phyloP scores from a whole-genome alignment of 53 echinoderm and acorn worm genomes.

The Luidia sarsii region DNA sequence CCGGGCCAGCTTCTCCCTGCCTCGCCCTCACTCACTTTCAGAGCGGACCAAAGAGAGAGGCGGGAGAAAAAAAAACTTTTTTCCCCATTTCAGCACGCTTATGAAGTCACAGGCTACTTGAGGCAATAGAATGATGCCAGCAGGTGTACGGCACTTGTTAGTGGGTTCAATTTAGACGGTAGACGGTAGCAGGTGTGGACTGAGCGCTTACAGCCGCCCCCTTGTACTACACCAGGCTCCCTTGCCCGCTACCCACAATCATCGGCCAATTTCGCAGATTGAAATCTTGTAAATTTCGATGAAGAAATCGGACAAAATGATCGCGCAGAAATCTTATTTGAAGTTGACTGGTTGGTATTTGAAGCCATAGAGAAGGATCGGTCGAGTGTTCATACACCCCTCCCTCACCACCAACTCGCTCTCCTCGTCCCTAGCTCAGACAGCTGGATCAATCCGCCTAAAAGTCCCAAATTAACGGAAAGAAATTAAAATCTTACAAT shows the following conservation, averaged over 20 bases:
- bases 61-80: constrained; percentile 19
- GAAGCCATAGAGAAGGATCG: background rate
- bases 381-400: constrained; percentile 13
- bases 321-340: constrained; percentile 29
- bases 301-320: constrained; percentile 44
- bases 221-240: too few relatives aligned
- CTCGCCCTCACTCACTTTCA: background rate
- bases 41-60: background rate
- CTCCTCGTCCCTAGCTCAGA: background rate
- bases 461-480: constrained; percentile 14
- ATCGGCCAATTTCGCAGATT: constrained; percentile 38
- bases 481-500: constrained; percentile 57
- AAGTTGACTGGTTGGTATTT: constrained; percentile 8
- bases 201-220: background rate
- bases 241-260: constrained; percentile 25
- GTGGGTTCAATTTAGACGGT: constrained; percentile 29
- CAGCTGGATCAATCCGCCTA: constrained; percentile 30
- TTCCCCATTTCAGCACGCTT: constrained; percentile 42
- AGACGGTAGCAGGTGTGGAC: constrained; percentile 27
- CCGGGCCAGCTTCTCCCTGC: constrained; percentile 37
- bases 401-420: constrained; percentile 1
- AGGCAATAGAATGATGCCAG: constrained; percentile 30
- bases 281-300: constrained; percentile 51
- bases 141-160: constrained; percentile 53
- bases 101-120: constrained; percentile 31